Base-by-base conservation (phyloP, 2,113 vertebrate genomes). In the Scomber scombrus region DNA sequence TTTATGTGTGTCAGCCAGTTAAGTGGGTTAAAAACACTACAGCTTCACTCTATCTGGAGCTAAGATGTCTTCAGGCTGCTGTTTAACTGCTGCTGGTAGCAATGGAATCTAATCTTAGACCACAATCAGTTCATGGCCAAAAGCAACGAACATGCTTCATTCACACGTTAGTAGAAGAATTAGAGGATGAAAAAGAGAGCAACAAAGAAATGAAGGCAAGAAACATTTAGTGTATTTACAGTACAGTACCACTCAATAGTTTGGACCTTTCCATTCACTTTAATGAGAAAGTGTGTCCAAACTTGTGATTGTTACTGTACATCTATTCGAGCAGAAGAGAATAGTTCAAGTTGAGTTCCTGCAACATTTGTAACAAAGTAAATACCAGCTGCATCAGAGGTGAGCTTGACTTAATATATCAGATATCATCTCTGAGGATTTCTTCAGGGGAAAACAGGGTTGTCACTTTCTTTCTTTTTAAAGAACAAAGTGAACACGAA, bases 61-160 rank as follows among this genome's bases (percentile, higher is more conserved):
- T 62, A 11, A 68, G 31, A 23, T 15, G 15, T 70, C 79, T 75
- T 50, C 57, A 58, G 72, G 72, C 80, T 57, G 58, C 2, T 70
- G 71, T 63, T 70, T 15, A 26, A 67, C 40, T 15, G 26, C 58
- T 60, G 55, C 23, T 62, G 47, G 14, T 56, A 75, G 19, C 43
- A 21, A 18, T 49, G 40, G 7, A 11, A 57, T 76, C 66, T 76
- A 82, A 82, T 82, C 67, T 82, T 76, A 82, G 66, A 82, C 18
- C 52, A 52, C 14, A 76, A 71, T 77, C 52, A 66, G 67, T 60
- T 60, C 66, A 77, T 77, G 60, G 34, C 80, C 54, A 34, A 16
- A 51, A 77, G 61, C 70, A 52, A 1, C 13, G 9, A 31, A 51
- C 60, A 69, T 31, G 49, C 31, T 43, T 23, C 18, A 61, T 16